Conservation (phyloP, 2,888 invertebrate species). For the Temnothorax unifasciatus region DNA sequence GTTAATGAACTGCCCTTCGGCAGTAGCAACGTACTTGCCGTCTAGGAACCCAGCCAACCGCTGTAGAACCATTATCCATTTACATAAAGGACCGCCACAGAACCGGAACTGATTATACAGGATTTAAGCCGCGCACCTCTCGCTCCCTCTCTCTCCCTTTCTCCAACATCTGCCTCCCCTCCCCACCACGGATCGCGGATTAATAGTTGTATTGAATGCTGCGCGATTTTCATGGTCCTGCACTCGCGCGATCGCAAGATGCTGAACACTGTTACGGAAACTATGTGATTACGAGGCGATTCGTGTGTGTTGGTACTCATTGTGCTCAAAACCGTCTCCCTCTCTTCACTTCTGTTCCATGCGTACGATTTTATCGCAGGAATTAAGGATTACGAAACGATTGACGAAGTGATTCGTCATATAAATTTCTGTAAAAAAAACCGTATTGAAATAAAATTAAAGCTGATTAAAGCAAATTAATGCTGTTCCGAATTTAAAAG, state of each 20-base stretch:
- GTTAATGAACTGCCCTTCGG: constrained; percentile 80
- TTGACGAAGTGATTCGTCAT: neutral
- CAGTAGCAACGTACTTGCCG: constrained; percentile 66
- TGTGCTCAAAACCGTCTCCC: neutral
- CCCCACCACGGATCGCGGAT: constrained; percentile 8
- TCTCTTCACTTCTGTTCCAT: neutral
- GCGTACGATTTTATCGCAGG: neutral
- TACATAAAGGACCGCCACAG: constrained; percentile 70
- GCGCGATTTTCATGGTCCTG: constrained; percentile 11
- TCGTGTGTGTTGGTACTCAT: neutral
- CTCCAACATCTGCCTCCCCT: constrained; percentile 13
- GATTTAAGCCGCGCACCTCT: constrained; percentile 62
- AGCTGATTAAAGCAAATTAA: too few species aligned
- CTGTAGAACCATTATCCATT: constrained; percentile 74
- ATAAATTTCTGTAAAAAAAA: too few species aligned
- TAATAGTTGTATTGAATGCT: constrained; percentile 39
- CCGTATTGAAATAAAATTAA: too few species aligned
- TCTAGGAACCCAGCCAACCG: constrained; percentile 69
- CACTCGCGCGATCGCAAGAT: neutral
- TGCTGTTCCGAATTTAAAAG: neutral
- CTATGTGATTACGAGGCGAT: neutral
- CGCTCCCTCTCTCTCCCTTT: neutral
- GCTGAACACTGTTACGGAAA: neutral
- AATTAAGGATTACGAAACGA: neutral
- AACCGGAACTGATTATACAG: constrained; percentile 54